Conservation (phyloP, 2,888 invertebrate species). For the Eupithecia subfuscata region DNA sequence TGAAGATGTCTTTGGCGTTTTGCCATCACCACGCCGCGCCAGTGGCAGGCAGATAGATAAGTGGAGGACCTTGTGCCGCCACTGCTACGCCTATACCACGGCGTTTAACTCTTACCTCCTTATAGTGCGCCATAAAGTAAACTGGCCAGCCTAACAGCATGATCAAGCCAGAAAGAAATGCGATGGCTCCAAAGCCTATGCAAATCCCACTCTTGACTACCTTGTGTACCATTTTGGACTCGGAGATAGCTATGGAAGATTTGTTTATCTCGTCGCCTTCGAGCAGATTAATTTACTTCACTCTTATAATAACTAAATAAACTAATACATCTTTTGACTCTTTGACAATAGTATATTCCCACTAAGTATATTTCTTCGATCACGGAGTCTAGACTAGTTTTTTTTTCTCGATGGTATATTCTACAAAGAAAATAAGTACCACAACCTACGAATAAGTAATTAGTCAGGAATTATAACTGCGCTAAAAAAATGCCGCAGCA, state of each 20-base stretch:
- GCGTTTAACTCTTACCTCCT: neutral
- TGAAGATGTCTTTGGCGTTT: too few relatives aligned
- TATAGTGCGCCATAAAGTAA: neutral
- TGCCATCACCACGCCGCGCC: too few relatives aligned
- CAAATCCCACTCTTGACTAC: neutral
- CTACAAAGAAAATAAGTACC: too few relatives aligned
- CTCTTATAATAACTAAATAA: too few relatives aligned
- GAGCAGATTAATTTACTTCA: neutral
- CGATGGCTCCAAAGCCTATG: neutral
- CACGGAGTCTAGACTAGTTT: too few relatives aligned
- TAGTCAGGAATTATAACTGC: too few relatives aligned
- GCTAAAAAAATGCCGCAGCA: too few relatives aligned
- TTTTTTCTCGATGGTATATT: too few relatives aligned
- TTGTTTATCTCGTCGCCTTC: neutral
- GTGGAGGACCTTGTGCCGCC: neutral
- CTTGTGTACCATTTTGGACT: neutral
- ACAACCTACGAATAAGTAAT: too few relatives aligned
- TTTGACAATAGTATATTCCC: neutral
- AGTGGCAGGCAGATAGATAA: too few relatives aligned
- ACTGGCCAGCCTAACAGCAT: conserved; percentile 1
- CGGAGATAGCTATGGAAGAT: neutral
- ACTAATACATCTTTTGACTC: neutral
- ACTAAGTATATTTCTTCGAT: too few relatives aligned
- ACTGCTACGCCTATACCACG: neutral
- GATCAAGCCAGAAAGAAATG: neutral